Evolutionary conservation across 2,113 vertebrate genomes (phyloP), one percentile per base, ranked within the genome.

Genomic region (Capreolus pygargus): DNA sequence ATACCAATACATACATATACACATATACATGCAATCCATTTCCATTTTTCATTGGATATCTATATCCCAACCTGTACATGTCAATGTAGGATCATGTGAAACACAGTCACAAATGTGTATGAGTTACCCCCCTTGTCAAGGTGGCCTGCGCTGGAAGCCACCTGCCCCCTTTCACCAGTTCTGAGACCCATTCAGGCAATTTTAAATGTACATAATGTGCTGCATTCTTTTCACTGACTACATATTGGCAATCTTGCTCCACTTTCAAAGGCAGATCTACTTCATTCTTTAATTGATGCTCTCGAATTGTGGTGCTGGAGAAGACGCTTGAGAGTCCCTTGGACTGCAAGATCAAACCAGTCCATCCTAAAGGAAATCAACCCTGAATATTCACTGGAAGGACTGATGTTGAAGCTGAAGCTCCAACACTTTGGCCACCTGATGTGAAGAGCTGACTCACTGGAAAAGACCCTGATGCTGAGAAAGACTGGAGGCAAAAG

Each of bases 91-190:
- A 50, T 33, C 60, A 27, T 1, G n/a, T 55, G 43, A 54, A 67
- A 88, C 1, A 45, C 0, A 84, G 78, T 28, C 13, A 55, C 45
- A 45, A 52, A 39, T 33, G 39, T 64, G 10, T 70, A 5, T 58
- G 36, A 43, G 67, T 36, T 14, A 27, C 1, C 5, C 11, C 30
- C 6, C 8, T 6, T 4, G 1, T 28, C 25, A 33, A 52, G 4
- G 12, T 3, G 4, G 57, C 47, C 70, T 33, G n/a, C 36, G 50
- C 55, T 67, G 45, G 6, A 39, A 33, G 92, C 36, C 89, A 45
- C 61, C 61, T 1, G n/a, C 14, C 21, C 70, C 4, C 5, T 10
- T 43, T 28, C 30, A 14, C 13, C 36, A 61, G 2, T 28, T 76
- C 30, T 33, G 58, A 94, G 30, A 78, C 2, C 14, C 39, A 7